Percentiles rank a stretch among this genome's conserved stretches.
These are phyloP conservation scores for Bactericera cockerelli DNA, from an alignment of 1,140 invertebrate genomes.

Conservation along the genomic window DNA sequence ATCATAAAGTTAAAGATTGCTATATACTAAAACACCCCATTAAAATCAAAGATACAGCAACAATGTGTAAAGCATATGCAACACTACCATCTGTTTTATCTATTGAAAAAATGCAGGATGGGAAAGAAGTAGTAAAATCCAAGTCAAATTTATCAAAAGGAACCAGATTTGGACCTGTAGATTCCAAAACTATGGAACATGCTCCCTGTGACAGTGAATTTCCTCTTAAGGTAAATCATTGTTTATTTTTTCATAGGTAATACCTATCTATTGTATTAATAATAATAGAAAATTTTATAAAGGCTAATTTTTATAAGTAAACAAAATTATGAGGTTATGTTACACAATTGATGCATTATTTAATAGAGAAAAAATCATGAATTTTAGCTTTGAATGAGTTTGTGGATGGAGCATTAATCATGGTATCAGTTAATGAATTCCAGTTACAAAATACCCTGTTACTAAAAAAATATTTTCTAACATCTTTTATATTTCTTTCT, in stretches of 20 bases:
- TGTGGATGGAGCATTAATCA: too few species aligned
- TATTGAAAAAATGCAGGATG: not conserved
- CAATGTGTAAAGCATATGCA: not conserved
- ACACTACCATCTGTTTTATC: not conserved
- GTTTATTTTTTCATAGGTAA: not conserved
- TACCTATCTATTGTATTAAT: too few species aligned
- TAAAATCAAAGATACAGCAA: not conserved
- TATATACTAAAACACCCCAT: not conserved
- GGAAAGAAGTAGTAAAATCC: not conserved
- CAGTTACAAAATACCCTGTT: too few species aligned
- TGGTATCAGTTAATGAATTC: too few species aligned
- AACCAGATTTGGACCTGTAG: not conserved
- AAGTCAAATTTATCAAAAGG: not conserved
- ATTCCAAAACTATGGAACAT: not conserved
- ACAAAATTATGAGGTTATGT: too few species aligned
- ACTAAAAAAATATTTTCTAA: too few species aligned
- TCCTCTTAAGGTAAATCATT: not conserved
- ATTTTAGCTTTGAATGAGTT: too few species aligned
- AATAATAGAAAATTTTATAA: too few species aligned
- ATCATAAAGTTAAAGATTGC: not conserved
- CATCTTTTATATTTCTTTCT: too few species aligned
- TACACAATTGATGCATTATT: too few species aligned
- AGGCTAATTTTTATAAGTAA: too few species aligned
- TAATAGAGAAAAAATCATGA: too few species aligned
- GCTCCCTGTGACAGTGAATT: not conserved